These are phyloP conservation scores for Semaprochilodus insignis DNA, from an alignment of 2,797 vertebrate species.

Conservation along the genomic window DNA sequence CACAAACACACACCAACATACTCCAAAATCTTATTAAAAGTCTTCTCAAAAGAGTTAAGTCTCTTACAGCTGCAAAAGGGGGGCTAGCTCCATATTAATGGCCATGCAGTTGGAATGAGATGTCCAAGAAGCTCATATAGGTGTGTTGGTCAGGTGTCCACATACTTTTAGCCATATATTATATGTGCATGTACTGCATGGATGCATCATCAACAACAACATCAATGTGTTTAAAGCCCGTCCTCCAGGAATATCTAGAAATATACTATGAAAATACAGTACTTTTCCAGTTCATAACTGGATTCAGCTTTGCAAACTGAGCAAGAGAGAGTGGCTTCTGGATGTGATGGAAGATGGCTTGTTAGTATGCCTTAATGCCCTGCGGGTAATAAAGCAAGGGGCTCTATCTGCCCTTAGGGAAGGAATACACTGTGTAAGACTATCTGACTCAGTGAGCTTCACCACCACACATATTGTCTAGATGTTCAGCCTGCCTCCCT, in stretches of 20 bases:
- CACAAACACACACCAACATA: no score
- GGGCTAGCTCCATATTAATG: no score
- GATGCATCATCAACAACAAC: neutral
- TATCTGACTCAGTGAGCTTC: constrained; percentile 16
- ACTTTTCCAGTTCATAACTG: constrained; percentile 9
- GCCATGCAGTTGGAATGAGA: no score
- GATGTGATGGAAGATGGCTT: constrained; percentile 9
- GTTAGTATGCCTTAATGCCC: constrained; percentile 43
- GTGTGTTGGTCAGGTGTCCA: no score
- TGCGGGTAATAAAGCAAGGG: constrained; percentile 33
- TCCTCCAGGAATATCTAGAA: no score
- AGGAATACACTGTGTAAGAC: constrained; percentile 26
- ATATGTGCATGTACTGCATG: neutral
- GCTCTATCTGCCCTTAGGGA: constrained; percentile 33
- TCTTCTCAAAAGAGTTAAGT: no score
- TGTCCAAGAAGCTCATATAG: no score
- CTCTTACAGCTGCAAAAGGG: no score
- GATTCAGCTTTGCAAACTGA: constrained; percentile 10
- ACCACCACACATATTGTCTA: constrained; percentile 22
- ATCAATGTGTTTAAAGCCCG: neutral
- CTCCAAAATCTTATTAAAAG: no score
- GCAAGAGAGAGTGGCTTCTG: neutral
- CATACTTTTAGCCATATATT: no score
- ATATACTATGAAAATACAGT: neutral
- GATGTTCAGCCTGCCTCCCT: constrained; percentile 20